Base-by-base conservation (phyloP, 2,888 invertebrate species). In the Drosophila recens region DNA sequence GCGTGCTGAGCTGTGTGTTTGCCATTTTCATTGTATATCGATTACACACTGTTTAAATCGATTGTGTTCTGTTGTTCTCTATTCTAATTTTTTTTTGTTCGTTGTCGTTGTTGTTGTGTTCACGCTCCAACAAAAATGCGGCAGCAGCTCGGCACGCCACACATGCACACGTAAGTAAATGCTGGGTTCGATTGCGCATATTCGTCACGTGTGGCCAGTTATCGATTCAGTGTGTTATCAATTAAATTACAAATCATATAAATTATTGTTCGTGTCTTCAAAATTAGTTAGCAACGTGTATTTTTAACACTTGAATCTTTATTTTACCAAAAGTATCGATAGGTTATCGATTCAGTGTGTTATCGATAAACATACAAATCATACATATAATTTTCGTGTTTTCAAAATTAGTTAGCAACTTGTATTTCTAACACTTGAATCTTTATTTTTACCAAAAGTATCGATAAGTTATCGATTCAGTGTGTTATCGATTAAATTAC, bases 1-100 rank as follows among this genome's bases (percentile, higher is more conserved):
- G 87, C 82, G 78, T 90, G 89, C 72, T 83, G 83, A 85, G 83
- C 82, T 87, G 84, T 27, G 84, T 27, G 5, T 38, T 64, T 72
- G 64, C 68, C 67, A 59, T 43, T 76, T 52, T 42, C 52, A 58
- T 49, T 8, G 30, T 38, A 54, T 33, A 54, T 67, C 61, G 53
- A 67, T 54, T 30, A 23, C 23, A 23, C 23, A 13, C 15, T 27
- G 23, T 3, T 15, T 57, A 4, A 23, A 36, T 53, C 53, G 36
- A 36, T 17, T 42, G 42, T 27, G 33, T 36, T 36, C 4, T 59
- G 38, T 59, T 9, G 64, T 23, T 23, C 23, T 23, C 20, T 45
- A 4, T 43, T 10, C 5, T 38, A 23, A 4, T 23, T 23, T 4
- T 23, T 23, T 23, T 23, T 4, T 0, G 23, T 57, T 53, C 62